Base-by-base conservation (phyloP, 2,113 vertebrate genomes). In the Henicopernis longicauda region DNA sequence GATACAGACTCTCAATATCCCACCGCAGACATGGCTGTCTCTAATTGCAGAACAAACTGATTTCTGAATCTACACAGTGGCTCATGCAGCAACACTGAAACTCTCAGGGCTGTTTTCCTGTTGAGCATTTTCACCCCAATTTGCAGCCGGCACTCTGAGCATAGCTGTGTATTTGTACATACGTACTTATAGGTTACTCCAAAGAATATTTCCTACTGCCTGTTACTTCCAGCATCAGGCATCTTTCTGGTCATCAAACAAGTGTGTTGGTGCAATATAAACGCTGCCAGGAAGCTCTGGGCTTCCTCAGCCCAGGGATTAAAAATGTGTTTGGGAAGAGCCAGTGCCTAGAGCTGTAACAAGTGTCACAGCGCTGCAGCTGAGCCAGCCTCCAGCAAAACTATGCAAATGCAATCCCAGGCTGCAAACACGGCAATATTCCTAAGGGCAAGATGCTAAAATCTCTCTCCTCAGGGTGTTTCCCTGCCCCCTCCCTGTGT, bases 21-120 rank as follows among this genome's bases (percentile, higher is more conserved):
- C 81, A 69, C 20, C 0, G 7, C 67, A 86, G 92, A 83, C 69
- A 45, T 2, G 72, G 69, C 69, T 54, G 71, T 50, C 86, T 86
- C 86, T 95, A 79, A 95, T n/a, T 73, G 91, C 70, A 89, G 86
- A 94, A 92, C 67, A 78, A 94, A 94, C 71, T 21, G 84, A 92
- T 93, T 93, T 45, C 90, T 74, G 73, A 85, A 79, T 15, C 55
- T 9, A 29, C 2, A 2, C 63, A 62, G 82, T 1, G 7, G 57
- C 49, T 96, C 79, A 15, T 2, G 34, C 73, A 58, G 84, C 84
- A 47, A 25, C 40, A 13, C 44, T 1, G 6, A 52, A 95, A 81
- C 72, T 71, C 57, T 52, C 69, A 1, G 36, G 59, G 76, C 16
- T 69, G 34, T 47, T 90, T 25, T 62, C 25, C 49, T 31, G 8